phyloP scores from a whole-genome alignment of 1,140 invertebrate species.

The Colletes gigas region DNA sequence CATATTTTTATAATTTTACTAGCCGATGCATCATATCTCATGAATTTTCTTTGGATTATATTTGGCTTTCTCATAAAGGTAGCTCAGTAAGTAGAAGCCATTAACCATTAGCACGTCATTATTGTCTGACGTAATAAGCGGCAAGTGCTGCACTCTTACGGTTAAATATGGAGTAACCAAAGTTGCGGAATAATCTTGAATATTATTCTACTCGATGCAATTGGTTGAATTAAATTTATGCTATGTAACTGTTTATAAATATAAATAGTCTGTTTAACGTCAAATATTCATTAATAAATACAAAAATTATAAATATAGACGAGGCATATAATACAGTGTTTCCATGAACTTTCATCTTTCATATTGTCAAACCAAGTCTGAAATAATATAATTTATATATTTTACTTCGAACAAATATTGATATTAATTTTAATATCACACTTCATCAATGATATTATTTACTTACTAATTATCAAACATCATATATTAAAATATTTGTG shows the following conservation, averaged over 20 bases:
- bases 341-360: background rate
- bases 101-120: constrained; percentile 74
- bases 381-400: background rate
- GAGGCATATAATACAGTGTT: background rate
- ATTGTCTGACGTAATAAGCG: constrained; percentile 66
- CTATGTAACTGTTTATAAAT: background rate
- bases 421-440: background rate
- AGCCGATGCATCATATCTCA: constrained; percentile 76
- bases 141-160: constrained; percentile 61
- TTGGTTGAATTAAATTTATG: constrained; percentile 17
- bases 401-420: background rate
- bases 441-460: background rate
- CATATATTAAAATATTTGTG: background rate
- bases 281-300: background rate
- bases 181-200: constrained; percentile 13
- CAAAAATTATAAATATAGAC: background rate
- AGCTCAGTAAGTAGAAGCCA: constrained; percentile 71
- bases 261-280: background rate
- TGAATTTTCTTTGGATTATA: constrained; percentile 75
- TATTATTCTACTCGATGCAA: constrained; percentile 14
- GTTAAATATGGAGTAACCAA: background rate
- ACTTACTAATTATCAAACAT: background rate
- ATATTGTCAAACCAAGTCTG: background rate
- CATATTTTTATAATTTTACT: constrained; percentile 70
- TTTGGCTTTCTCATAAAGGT: constrained; percentile 73